Base-by-base conservation (phyloP, 1,140 invertebrate genomes). In the Tachypleus tridentatus region DNA sequence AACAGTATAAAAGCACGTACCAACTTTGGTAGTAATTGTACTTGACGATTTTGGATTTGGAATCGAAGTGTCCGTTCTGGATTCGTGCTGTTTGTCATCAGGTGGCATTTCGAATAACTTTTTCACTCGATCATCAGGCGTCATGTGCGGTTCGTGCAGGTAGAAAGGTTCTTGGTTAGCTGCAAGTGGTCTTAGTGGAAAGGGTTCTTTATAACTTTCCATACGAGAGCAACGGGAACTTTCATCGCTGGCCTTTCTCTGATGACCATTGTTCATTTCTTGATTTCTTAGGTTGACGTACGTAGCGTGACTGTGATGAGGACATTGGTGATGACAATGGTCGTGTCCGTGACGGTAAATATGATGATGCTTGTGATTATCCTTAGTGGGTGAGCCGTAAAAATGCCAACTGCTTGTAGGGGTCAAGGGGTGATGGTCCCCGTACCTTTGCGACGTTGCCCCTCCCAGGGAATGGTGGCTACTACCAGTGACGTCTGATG, bases 71-170 rank as follows among this genome's bases (percentile, higher is more conserved):
- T 29, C 29, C 29, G 29, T 29, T 29, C 29, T 29, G 29, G 29
- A 29, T 29, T 29, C 29, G 29, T 29, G 29, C 29, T 29, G 29
- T 29, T 29, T 29, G 29, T 29, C 29, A 29, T 29, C 29, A 29
- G 29, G 29, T 29, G 2, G 29, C 29, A 29, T 29, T 61, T 63
- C 83, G 74, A 93, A 93, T 54, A 93, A 77, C 72, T 89, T 87
- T 54, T 87, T 84, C 60, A 89, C 86, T 57, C 86, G 80, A 70
- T 87, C 86, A 73, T 88, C 88, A 4, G 85, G 82, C 54, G 88
- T 79, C 66, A 89, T 85, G 76, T 82, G 84, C 49, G 83, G 88
- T 73, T 86, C 86, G 76, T 93, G 89, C 51, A 92, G 78, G 71
- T 89, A 92, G 77, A 91, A 93, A 5, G 89, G 71, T 69, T 76